These are phyloP conservation scores for Myrmecobius fasciatus DNA, from an alignment of 2,113 vertebrate genomes.

Conservation along the genomic window DNA sequence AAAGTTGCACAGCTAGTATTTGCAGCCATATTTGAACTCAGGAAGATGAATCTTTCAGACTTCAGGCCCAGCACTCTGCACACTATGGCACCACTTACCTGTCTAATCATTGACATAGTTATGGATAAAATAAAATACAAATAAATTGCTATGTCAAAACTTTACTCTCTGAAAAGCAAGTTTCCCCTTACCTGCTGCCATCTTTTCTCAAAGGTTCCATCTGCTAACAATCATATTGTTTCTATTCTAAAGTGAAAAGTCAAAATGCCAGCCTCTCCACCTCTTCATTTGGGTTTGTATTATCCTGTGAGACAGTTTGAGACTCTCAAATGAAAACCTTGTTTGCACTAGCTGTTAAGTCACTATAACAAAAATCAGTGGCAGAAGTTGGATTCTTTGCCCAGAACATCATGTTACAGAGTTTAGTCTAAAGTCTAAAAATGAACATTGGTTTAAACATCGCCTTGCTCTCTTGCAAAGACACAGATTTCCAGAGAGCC, in stretches of 20 bases:
- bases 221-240: constrained; percentile 26
- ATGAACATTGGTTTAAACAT: neutral
- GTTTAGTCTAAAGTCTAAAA: neutral
- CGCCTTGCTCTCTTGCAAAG: neutral
- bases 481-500: neutral
- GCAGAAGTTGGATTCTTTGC: neutral
- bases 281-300: neutral
- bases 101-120: neutral
- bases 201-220: neutral
- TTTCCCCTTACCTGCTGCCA: neutral
- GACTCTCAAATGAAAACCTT: constrained; percentile 9
- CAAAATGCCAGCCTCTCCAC: constrained; percentile 33
- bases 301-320: neutral
- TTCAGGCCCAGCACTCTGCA: neutral
- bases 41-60: too few species aligned
- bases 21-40: neutral
- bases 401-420: neutral
- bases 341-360: constrained; percentile 30
- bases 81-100: too few species aligned
- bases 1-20: too few species aligned
- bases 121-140: too few species aligned
- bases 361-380: constrained; percentile 42
- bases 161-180: neutral
- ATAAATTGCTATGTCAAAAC: neutral
- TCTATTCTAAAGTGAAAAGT: constrained; percentile 27